A percentile compares a stretch with the other conserved stretches of the same genome.
These are phyloP conservation scores for Stylophora pistillata DNA, from an alignment of 64 coral and sea anemone genomes.

Conservation along the genomic window DNA sequence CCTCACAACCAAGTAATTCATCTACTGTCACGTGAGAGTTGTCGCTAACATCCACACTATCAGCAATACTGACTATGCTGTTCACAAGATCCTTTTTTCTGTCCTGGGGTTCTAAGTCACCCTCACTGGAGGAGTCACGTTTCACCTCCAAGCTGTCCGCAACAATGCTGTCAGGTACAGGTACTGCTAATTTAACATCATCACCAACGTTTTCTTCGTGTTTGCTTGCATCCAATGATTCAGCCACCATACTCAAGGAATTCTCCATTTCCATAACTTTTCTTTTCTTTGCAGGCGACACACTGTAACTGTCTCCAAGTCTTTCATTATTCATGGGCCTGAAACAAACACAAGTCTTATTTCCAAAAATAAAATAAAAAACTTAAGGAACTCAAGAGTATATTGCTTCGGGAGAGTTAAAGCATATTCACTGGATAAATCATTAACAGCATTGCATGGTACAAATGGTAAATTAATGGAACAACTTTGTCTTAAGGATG, in stretches of 20 bases:
- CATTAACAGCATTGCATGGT: too few species aligned
- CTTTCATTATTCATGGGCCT: background rate
- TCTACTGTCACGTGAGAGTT: background rate
- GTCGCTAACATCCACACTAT: background rate
- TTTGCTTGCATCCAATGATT: slow-evolving; percentile 31
- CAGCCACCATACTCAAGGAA: background rate
- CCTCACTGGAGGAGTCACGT: background rate
- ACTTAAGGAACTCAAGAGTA: background rate
- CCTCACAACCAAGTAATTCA: background rate
- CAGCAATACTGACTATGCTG: slow-evolving; percentile 16
- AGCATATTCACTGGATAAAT: too few species aligned
- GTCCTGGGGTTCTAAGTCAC: background rate
- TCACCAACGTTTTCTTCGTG: too few species aligned
- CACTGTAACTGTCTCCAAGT: background rate
- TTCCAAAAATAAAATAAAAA: background rate
- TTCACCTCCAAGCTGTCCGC: slow-evolving; percentile 21
- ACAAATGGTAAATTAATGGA: too few species aligned
- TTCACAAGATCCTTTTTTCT: background rate
- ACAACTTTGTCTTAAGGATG: too few species aligned
- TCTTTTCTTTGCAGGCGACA: slow-evolving; percentile 11
- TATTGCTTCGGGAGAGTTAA: too few species aligned
- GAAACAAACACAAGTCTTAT: background rate
- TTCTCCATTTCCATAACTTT: background rate
- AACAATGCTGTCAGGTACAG: background rate
- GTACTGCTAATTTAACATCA: background rate